Conservation (phyloP, 2,113 vertebrate genomes). For the Apeltes quadracus region DNA sequence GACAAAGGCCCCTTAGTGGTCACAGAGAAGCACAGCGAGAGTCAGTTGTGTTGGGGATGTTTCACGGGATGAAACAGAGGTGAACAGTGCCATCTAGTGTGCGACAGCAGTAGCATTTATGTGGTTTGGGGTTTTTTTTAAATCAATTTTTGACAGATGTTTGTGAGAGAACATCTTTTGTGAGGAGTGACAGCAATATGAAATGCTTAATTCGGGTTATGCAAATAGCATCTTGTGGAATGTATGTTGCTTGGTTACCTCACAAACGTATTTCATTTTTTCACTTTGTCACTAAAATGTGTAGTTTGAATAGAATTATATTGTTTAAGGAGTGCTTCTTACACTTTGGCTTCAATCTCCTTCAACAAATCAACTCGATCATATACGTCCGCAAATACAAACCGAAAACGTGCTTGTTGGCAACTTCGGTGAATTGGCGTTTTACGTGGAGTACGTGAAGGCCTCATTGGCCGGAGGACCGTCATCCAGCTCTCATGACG, state of each 20-base stretch:
- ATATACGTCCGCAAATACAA: background rate
- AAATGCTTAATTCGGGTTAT: background rate
- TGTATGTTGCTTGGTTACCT: background rate
- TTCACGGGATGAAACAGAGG: conserved; percentile 21
- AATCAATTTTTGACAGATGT: too few relatives aligned
- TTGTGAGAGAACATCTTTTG: background rate
- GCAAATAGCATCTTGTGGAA: background rate
- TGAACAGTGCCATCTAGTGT: conserved; percentile 71
- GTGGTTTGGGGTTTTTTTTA: background rate
- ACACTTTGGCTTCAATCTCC: background rate
- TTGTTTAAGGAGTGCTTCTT: background rate
- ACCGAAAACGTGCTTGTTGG: background rate
- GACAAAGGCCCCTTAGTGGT: background rate
- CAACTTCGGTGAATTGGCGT: background rate
- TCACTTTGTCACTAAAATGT: background rate
- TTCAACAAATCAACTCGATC: background rate
- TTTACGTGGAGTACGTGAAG: conserved; percentile 31
- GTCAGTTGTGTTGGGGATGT: background rate
- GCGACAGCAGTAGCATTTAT: background rate
- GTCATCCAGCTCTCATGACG: background rate
- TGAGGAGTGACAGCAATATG: background rate
- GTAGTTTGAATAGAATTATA: background rate
- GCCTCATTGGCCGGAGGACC: conserved; percentile 14
- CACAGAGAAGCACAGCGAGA: background rate
- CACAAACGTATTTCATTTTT: background rate